Conservation (phyloP, 1,140 invertebrate species). For the Semibalanus balanoides region DNA sequence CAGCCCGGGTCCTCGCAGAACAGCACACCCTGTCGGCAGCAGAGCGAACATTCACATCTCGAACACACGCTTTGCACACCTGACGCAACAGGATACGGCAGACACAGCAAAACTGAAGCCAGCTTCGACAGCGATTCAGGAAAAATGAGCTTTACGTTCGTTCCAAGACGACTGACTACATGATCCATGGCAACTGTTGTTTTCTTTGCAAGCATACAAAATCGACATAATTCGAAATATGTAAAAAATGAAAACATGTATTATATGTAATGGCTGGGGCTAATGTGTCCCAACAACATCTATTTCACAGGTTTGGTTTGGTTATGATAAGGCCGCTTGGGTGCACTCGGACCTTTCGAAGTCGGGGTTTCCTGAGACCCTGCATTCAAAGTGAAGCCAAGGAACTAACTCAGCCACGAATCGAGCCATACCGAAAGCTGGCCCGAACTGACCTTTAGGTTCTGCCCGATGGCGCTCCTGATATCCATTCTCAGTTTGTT, state of each 20-base stretch:
- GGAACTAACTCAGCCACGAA: not conserved
- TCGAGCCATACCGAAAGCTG: not conserved
- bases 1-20: conserved; percentile 81
- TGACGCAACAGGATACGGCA: not conserved
- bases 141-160: conserved; percentile 8
- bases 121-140: conserved; percentile 7
- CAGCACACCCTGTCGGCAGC: conserved; percentile 43
- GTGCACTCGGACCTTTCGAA: too few relatives aligned
- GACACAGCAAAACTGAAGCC: conserved; percentile 6
- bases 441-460: not conserved
- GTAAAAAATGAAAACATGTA: too few relatives aligned
- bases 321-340: too few relatives aligned
- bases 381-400: too few relatives aligned
- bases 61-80: conserved; percentile 6
- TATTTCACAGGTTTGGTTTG: too few relatives aligned
- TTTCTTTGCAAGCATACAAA: too few relatives aligned
- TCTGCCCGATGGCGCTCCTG: not conserved
- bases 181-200: too few relatives aligned
- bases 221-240: too few relatives aligned
- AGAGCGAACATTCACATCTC: not conserved
- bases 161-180: conserved; percentile 11
- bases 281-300: too few relatives aligned
- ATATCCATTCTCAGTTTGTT: not conserved
- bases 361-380: too few relatives aligned
- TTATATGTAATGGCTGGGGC: too few relatives aligned